Conservation (phyloP, 1,140 invertebrate species). For the Eulimnadia texana region DNA sequence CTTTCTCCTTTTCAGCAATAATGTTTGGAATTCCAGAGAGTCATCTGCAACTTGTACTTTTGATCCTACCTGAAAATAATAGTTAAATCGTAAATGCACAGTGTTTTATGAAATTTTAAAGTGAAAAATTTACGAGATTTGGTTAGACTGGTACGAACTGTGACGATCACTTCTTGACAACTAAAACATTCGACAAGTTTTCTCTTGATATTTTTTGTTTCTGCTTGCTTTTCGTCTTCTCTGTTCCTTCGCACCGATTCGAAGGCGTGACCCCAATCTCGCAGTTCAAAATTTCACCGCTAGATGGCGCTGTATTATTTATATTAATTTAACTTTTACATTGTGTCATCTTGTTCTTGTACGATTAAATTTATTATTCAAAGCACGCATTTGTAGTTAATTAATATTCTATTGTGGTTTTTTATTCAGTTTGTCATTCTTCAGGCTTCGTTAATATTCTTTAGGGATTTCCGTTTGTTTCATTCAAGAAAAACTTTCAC, state of each 20-base stretch:
- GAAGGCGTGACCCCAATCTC: not conserved
- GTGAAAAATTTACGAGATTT: not conserved
- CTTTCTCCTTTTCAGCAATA: too few relatives aligned
- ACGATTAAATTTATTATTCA: not conserved
- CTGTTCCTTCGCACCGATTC: not conserved
- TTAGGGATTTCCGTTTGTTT: too few relatives aligned
- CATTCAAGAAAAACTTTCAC: too few relatives aligned
- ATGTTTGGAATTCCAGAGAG: too few relatives aligned
- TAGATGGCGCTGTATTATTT: not conserved
- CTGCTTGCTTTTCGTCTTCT: not conserved
- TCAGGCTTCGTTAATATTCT: too few relatives aligned
- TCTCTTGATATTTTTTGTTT: not conserved
- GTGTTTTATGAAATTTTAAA: too few relatives aligned
- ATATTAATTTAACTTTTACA: not conserved
- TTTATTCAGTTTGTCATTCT: too few relatives aligned
- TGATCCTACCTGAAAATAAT: too few relatives aligned
- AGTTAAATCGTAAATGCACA: too few relatives aligned
- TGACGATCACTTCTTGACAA: not conserved
- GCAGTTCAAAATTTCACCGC: not conserved
- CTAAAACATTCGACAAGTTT: not conserved
- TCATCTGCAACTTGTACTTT: too few relatives aligned
- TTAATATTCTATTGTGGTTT: too few relatives aligned
- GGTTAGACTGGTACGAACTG: not conserved
- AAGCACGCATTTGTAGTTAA: not conserved
- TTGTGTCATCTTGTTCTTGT: not conserved